These are phyloP conservation scores for Gandaritis pyraliata DNA, from an alignment of 2,888 invertebrate genomes.

Conservation along the genomic window DNA sequence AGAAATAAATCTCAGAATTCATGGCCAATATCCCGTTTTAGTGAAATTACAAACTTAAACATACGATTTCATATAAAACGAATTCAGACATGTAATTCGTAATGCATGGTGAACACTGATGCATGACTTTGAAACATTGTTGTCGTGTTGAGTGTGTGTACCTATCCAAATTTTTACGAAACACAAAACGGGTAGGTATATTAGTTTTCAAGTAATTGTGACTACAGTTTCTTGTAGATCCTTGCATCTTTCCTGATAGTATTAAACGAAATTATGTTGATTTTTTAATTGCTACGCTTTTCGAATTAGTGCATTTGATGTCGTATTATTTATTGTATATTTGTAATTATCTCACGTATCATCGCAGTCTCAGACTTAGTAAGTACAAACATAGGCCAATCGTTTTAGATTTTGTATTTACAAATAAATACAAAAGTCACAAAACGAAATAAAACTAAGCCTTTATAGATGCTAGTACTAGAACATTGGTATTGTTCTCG, in stretches of 20 bases:
- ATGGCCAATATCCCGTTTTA: too few relatives aligned
- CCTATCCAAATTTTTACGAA: conserved; percentile 4
- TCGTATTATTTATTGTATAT: conserved; percentile 1
- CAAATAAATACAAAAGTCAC: conserved; percentile 5
- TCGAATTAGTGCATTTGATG: conserved; percentile 4
- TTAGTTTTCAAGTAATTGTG: background rate
- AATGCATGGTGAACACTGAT: conserved; percentile 18
- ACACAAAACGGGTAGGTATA: background rate
- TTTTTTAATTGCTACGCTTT: background rate
- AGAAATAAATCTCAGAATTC: too few relatives aligned
- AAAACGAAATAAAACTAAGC: background rate
- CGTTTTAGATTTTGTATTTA: conserved; percentile 3
- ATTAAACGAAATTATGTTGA: background rate
- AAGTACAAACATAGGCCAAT: background rate
- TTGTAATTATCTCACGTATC: background rate
- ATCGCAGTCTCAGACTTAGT: background rate
- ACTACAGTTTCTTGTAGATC: conserved; percentile 1
- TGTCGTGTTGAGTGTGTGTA: conserved; percentile 14
- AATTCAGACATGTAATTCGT: conserved; percentile 2
- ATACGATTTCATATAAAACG: conserved; percentile 10
- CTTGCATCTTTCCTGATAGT: conserved; percentile 2
- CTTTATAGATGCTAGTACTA: conserved; percentile 1
- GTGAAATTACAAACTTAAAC: background rate
- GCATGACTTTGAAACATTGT: conserved; percentile 24
- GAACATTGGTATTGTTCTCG: background rate